A percentile compares a stretch with the other conserved stretches of the same genome.
Evolutionary conservation across 1,140 invertebrate genomes (phyloP).

Genomic region (Drosophila ironensis): DNA sequence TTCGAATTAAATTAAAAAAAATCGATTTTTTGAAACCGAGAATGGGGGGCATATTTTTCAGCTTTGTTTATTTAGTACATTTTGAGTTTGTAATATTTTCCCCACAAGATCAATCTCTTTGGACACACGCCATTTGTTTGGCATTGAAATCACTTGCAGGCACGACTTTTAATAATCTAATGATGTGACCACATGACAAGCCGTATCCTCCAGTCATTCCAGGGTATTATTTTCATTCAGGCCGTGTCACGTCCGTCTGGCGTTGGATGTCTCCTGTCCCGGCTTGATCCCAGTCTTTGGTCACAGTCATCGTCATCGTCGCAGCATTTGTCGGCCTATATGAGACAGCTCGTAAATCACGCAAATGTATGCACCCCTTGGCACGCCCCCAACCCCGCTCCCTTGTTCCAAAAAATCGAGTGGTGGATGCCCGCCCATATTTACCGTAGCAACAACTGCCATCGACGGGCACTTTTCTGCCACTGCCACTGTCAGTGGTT

Average conservation of each 20-base stretch:
- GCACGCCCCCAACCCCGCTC: constrained; percentile 17
- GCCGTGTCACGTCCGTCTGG: constrained; percentile 16
- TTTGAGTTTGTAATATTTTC: too few species aligned
- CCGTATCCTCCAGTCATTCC: background rate
- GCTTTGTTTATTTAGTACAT: too few species aligned
- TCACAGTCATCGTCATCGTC: constrained; percentile 15
- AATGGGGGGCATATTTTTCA: too few species aligned
- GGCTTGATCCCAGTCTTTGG: constrained; percentile 12
- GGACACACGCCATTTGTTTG: too few species aligned
- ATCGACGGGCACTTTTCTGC: constrained; percentile 28
- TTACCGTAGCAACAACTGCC: constrained; percentile 45
- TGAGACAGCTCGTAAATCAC: constrained; percentile 77
- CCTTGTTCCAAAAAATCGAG: background rate
- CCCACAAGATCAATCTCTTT: too few species aligned
- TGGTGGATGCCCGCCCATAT: constrained; percentile 17
- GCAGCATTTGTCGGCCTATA: constrained; percentile 42
- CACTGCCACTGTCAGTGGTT: constrained; percentile 53
- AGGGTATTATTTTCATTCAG: constrained; percentile 1
- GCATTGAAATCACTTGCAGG: too few species aligned
- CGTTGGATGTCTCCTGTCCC: constrained; percentile 2
- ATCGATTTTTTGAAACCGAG: too few species aligned
- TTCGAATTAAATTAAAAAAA: too few species aligned
- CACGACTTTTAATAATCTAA: background rate
- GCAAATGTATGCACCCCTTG: constrained; percentile 73
- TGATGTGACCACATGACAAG: background rate